Base-by-base conservation (phyloP, 2,113 vertebrate species). In the Hiodon tergisus region DNA sequence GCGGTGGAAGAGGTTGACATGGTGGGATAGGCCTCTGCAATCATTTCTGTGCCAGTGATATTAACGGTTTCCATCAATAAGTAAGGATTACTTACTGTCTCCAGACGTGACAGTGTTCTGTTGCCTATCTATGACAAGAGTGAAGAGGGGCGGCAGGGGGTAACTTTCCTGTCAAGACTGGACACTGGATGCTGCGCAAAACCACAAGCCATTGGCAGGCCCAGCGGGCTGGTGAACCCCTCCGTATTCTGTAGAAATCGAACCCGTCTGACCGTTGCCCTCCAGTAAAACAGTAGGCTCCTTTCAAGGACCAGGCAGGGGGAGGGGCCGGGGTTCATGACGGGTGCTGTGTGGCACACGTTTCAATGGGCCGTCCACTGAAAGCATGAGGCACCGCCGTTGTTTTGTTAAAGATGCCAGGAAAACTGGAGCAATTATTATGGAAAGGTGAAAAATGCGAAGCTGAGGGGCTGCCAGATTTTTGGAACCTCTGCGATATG, bases 111-210 rank as follows among this genome's bases (percentile, higher is more conserved):
- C 54, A 13, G 4, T 65, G 68, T 75, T 75, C 73, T 65, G 59
- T 57, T 68, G 65, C 73, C 54, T 67, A 75, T 67, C 54, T 46
- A 63, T 63, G 68, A 54, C 46, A n/a, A 65, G 53, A 69, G 50
- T n/a, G 67, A 57, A 75, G 73, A 13, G 8, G 31, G 14, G n/a
- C 63, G 51, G 4, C 6, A 16, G 54, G 65, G 63, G 52, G 16
- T 6, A 62, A 31, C n/a, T 51, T 51, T 6, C 65, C 54, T 10
- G 53, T 52, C 46, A n/a, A 58, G 62, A 67, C 31, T 52, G 53
- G 60, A 50, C 11, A 3, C 31, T 7, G 31, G 46, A 47, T 5
- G 4, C 52, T 31, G 53, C 72, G 5, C 17, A 10, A 6, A 6
- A 9, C 13, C 10, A 54, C 73, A 13, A 31, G 31, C 31, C 31